Evolutionary conservation across 2,797 vertebrate genomes (phyloP).

Genomic region (Melanitta fusca): DNA sequence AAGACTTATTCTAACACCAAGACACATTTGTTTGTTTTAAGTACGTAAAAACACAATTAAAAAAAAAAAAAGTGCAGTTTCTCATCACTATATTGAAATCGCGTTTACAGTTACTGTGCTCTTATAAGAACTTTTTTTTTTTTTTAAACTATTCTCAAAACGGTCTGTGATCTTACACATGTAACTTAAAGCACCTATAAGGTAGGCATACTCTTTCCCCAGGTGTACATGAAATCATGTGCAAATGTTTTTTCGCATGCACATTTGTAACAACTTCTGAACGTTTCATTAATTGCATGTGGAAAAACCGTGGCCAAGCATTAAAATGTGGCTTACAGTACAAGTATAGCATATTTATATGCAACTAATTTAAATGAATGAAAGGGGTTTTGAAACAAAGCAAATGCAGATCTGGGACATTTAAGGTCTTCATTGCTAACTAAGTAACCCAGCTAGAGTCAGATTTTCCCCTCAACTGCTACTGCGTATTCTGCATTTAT

Average conservation of each 20-base stretch:
- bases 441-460: neutral
- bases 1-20: conserved; percentile 10
- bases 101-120: neutral
- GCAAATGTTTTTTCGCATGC: neutral
- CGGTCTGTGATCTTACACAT: neutral
- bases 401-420: neutral
- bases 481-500: neutral
- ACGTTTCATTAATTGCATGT: neutral
- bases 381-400: conserved; percentile 28
- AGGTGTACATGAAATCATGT: neutral
- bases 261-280: neutral
- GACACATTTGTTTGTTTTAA: neutral
- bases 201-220: neutral
- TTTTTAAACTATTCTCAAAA: neutral
- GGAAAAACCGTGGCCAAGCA: neutral
- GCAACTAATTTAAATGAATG: conserved; percentile 45
- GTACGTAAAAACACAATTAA: neutral
- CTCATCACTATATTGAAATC: neutral
- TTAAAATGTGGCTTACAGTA: neutral
- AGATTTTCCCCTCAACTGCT: conserved; percentile 47
- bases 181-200: neutral
- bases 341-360: neutral
- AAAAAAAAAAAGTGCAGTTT: neutral
- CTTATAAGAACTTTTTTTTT: neutral
- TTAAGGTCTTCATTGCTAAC: neutral